phyloP scores from a whole-genome alignment of 2,113 vertebrate genomes.

The Micronycteris hirsuta region DNA sequence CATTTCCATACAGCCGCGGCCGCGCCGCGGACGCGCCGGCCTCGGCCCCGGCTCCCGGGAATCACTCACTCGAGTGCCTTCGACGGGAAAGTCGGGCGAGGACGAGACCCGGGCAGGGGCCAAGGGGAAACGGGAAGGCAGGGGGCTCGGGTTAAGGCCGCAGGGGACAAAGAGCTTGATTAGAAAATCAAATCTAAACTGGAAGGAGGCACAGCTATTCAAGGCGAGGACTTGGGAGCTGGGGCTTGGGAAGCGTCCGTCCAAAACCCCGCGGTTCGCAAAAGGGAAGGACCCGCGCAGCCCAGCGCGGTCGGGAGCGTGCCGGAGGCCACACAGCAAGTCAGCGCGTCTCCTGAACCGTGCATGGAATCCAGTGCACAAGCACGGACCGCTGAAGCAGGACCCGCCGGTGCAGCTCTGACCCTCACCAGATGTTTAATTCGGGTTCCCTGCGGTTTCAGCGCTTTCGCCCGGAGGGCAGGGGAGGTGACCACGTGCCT shows the following conservation, averaged over 20 bases:
- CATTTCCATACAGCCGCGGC: slow-evolving; percentile 67
- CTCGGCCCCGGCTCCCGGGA: slow-evolving; percentile 42
- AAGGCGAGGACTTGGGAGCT: not conserved
- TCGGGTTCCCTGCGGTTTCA: not conserved
- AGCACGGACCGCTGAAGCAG: not conserved
- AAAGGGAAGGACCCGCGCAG: not conserved
- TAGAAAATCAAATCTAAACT: slow-evolving; percentile 44
- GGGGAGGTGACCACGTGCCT: not conserved
- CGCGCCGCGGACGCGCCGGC: slow-evolving; percentile 44
- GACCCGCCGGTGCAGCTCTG: not conserved
- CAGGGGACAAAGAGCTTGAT: slow-evolving; percentile 62
- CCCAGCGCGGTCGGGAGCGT: not conserved
- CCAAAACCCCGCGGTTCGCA: not conserved
- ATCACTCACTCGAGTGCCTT: slow-evolving; percentile 43
- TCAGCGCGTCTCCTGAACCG: not conserved
- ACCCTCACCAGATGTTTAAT: not conserved
- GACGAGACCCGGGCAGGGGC: slow-evolving; percentile 43
- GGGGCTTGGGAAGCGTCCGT: not conserved
- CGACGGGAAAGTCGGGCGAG: slow-evolving; percentile 64
- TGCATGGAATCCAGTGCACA: not conserved
- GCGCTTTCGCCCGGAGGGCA: not conserved
- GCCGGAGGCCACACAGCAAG: not conserved
- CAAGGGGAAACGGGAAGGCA: slow-evolving; percentile 4
- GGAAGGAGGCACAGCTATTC: not conserved
- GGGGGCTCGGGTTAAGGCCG: slow-evolving; percentile 32